phyloP scores from a whole-genome alignment of 2,888 invertebrate genomes.

The Herminia tarsipennalis region DNA sequence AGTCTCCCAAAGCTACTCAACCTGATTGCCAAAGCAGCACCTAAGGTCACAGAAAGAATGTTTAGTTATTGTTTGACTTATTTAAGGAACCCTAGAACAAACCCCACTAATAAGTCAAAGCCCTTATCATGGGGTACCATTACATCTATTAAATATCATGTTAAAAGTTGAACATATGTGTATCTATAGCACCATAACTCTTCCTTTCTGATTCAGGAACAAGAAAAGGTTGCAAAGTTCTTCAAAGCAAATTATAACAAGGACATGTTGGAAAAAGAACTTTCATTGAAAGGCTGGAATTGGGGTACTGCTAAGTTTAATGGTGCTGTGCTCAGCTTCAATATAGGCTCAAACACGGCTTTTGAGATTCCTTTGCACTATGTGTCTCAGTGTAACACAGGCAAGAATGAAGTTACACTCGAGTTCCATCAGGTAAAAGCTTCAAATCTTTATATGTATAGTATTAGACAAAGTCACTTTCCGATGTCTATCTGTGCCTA shows the following conservation, averaged over 20 bases:
- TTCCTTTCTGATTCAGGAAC: constrained; percentile 89
- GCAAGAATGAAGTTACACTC: constrained; percentile 98
- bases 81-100: no score
- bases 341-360: constrained; percentile 92
- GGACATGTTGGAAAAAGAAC: constrained; percentile 95
- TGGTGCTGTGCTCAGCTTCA: constrained; percentile 94
- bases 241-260: constrained; percentile 93
- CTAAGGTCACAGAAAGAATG: no score
- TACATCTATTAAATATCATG: not conserved
- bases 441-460: not conserved
- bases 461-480: not conserved
- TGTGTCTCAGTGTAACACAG: constrained; percentile 97
- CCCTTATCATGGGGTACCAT: no score
- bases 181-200: no score
- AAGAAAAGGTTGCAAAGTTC: constrained; percentile 96
- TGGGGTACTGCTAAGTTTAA: constrained; percentile 98
- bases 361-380: constrained; percentile 98
- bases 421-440: constrained; percentile 97
- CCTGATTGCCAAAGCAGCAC: no score
- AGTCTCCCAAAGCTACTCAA: no score
- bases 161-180: not conserved
- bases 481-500: no score
- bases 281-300: constrained; percentile 99
- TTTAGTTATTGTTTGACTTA: no score
- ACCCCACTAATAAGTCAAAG: no score